Evolutionary conservation across 2,113 vertebrate species (phyloP), one percentile per base, ranked within the genome.

Genomic region (Paralichthys olivaceus): DNA sequence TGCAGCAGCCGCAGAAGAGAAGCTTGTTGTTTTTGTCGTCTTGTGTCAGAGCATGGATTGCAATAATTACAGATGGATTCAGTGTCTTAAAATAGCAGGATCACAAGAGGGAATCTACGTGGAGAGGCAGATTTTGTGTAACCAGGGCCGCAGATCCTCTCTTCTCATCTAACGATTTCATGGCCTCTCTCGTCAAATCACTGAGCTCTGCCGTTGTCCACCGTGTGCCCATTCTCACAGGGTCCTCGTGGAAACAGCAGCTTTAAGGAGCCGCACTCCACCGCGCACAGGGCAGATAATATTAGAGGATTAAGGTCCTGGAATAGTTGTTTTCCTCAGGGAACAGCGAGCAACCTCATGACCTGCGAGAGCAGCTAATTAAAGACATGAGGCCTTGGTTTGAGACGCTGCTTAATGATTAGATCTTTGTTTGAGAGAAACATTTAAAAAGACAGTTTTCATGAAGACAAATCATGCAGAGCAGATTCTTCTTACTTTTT

Each of bases 21-120:
- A 14, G 22, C 58, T 62, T 14, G 25, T 76, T 80, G 74, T 88
- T 75, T 40, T 8, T 58, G 23, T 22, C 45, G 47, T 4, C 58
- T 74, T 75, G 65, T 82, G 69, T 69, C 69, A 73, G 77, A 79
- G 81, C 56, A 62, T 15, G 70, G 80, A 81, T 71, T 62, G 67
- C 34, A 67, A 75, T 75, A 74, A 74, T 57, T 77, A n/a, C 43
- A 49, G 5, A 49, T 25, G 32, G 75, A 85, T 82, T 78, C 72
- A 17, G 34, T n/a, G 5, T 37, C 49, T 65, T 15, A 77, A 88
- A 86, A 88, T 72, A 85, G 67, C 65, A 5, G 67, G 45, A 78
- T 77, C 80, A 85, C 79, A 83, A 72, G 77, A 80, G 55, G 62
- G 65, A 61, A 70, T 37, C 65, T 57, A 83, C 43, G 32, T 28